Evolutionary conservation across 2,888 invertebrate species (phyloP).

Genomic region (Deladenus siricidicola): DNA sequence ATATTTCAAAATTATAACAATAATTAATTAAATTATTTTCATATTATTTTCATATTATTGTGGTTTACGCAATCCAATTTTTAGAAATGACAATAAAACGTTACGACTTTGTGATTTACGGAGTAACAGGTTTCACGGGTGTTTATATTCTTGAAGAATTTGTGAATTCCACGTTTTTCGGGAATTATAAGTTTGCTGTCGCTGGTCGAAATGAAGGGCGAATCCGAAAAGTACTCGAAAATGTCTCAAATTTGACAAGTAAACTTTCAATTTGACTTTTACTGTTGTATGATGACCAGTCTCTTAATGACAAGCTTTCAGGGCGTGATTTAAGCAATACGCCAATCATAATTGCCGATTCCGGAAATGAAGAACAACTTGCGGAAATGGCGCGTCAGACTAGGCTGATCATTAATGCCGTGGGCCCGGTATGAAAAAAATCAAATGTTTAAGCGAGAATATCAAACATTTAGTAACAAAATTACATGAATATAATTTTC

Average conservation of each 20-base stretch:
- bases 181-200: constrained; percentile 71
- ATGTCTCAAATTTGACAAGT: constrained; percentile 57
- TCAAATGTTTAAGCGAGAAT: no score
- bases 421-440: constrained; percentile 77
- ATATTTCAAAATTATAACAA: no score
- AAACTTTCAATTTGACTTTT: constrained; percentile 19
- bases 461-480: no score
- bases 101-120: constrained; percentile 76
- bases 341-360: constrained; percentile 64
- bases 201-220: constrained; percentile 70
- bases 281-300: background rate
- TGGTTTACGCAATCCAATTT: no score
- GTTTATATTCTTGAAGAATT: constrained; percentile 66
- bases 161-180: constrained; percentile 49
- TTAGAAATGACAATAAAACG: no score
- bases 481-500: no score
- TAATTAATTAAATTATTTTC: no score
- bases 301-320: constrained; percentile 8
- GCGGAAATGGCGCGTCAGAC: constrained; percentile 71
- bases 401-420: constrained; percentile 77
- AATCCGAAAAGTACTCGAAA: constrained; percentile 58
- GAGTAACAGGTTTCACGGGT: constrained; percentile 82
- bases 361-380: constrained; percentile 65
- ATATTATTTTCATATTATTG: no score
- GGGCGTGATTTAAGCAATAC: constrained; percentile 53